phyloP scores from a whole-genome alignment of 1,140 invertebrate genomes.

The Tetragonula clypearis region DNA sequence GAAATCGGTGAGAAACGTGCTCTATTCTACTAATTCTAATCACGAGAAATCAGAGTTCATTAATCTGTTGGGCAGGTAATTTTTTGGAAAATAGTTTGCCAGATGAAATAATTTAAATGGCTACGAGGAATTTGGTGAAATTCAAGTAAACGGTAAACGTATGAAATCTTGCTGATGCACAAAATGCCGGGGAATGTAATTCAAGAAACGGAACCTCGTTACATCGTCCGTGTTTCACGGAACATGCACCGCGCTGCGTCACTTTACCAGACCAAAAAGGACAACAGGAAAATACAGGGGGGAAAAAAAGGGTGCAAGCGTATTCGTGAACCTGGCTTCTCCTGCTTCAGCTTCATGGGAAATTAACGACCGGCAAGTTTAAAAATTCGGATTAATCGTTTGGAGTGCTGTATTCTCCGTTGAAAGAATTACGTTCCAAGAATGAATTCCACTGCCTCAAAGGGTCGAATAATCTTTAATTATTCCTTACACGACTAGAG shows the following conservation, averaged over 20 bases:
- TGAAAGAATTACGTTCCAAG: slow-evolving; percentile 2
- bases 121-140: neutral
- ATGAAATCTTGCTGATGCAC: neutral
- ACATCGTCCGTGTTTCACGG: slow-evolving; percentile 15
- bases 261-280: slow-evolving; percentile 45
- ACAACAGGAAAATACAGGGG: slow-evolving; percentile 11
- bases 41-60: neutral
- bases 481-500: neutral
- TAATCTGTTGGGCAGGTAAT: neutral
- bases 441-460: neutral
- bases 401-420: neutral
- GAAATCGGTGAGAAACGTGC: no score
- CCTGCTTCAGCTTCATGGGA: slow-evolving; percentile 20
- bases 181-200: slow-evolving; percentile 25
- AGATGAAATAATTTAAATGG: neutral
- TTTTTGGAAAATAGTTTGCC: neutral
- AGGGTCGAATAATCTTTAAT: neutral
- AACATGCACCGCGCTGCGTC: slow-evolving; percentile 33
- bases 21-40: no score
- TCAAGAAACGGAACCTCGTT: slow-evolving; percentile 37
- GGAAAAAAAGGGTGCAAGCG: neutral
- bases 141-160: neutral
- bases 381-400: slow-evolving; percentile 22
- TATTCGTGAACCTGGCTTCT: slow-evolving; percentile 14
- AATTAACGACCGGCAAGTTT: slow-evolving; percentile 24